These are phyloP conservation scores for Muraenolepis orangiensis DNA, from an alignment of 2,797 vertebrate species.

Conservation along the genomic window DNA sequence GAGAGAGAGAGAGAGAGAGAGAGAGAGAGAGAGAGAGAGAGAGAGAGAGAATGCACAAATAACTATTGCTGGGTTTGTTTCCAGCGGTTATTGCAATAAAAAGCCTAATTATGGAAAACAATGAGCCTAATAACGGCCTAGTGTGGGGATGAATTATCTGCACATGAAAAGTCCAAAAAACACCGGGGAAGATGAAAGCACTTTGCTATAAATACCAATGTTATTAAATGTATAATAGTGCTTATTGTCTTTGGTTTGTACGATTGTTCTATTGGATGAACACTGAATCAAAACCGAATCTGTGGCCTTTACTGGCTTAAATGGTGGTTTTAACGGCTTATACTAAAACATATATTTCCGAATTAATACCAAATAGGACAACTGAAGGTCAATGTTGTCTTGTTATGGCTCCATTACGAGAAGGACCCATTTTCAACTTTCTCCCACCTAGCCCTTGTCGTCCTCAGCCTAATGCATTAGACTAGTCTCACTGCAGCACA, in stretches of 20 bases:
- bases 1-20: background rate
- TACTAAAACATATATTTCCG: background rate
- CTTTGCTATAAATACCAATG: background rate
- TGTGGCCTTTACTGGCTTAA: background rate
- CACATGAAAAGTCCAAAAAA: background rate
- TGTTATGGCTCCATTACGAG: background rate
- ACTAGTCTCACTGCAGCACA: background rate
- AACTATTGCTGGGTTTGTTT: background rate
- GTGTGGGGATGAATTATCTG: background rate
- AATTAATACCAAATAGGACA: background rate
- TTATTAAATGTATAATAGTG: background rate
- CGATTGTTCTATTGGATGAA: background rate
- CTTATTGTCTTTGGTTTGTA: background rate
- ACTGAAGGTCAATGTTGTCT: background rate
- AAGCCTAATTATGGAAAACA: slow-evolving; percentile 3
- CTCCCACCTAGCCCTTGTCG: background rate
- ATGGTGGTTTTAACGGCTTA: background rate
- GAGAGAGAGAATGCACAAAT: background rate
- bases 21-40: background rate
- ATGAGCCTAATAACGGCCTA: background rate
- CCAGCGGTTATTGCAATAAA: background rate
- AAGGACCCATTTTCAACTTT: background rate
- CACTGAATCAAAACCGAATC: background rate
- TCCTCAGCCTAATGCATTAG: background rate
- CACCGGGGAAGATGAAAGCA: background rate